These are phyloP conservation scores for Sinocyclocheilus anshuiensis DNA, from an alignment of 2,113 vertebrate species.

Conservation along the genomic window DNA sequence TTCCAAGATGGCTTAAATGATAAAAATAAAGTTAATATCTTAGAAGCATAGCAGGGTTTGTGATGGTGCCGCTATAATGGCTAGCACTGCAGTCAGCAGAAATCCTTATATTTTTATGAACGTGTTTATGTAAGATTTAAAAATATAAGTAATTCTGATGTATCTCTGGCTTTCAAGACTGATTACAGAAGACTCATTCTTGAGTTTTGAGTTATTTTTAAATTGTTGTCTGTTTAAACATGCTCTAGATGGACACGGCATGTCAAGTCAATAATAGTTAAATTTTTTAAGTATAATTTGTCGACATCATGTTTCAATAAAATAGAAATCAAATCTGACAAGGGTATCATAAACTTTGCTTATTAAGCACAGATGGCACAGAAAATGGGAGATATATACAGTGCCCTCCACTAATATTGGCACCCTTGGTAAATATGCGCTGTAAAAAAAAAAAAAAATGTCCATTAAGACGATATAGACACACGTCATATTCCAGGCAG, in stretches of 20 bases:
- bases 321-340: not conserved
- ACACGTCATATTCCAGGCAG: too few relatives aligned
- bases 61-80: not conserved
- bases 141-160: not conserved
- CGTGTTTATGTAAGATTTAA: not conserved
- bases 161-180: not conserved
- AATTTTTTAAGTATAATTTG: too few relatives aligned
- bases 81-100: not conserved
- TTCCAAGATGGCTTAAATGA: constrained; percentile 77
- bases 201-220: not conserved
- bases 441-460: too few relatives aligned
- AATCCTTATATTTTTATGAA: not conserved
- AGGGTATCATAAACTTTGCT: not conserved
- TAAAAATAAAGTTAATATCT: constrained; percentile 68
- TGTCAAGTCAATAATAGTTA: too few relatives aligned
- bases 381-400: too few relatives aligned
- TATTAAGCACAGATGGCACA: not conserved
- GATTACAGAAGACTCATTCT: not conserved
- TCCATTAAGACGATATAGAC: too few relatives aligned
- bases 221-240: not conserved
- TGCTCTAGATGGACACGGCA: too few relatives aligned
- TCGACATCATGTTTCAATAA: not conserved
- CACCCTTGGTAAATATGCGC: too few relatives aligned
- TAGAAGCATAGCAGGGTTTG: constrained; percentile 22
- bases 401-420: too few relatives aligned